Evolutionary conservation across 2,888 invertebrate species (phyloP), one percentile per base, ranked within the genome.

Genomic region (Falcaria lacertinaria): DNA sequence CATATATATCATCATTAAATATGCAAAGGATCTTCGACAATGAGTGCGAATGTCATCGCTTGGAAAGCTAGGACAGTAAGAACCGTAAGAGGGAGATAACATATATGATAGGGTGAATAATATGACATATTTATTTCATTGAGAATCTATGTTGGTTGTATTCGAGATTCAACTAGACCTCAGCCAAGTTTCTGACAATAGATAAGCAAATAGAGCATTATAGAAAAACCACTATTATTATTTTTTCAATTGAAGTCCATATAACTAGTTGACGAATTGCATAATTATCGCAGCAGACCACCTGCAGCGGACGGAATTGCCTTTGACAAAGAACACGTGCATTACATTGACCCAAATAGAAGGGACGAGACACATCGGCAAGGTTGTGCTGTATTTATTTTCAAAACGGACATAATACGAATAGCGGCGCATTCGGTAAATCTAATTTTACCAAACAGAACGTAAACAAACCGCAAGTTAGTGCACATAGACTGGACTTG

Each of bases 321-420:
- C 50, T 57, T 69, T 79, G 76, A 83, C 83, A 84, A 80, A 74
- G 70, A 74, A 73, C 76, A 75, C 79, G 74, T 75, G 77, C 72
- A 80, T 84, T 73, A 80, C 88, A 87, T 86, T 89, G 88, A 89
- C 88, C 88, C 71, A 88, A 81, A 88, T 88, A 75, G 74, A 69
- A 75, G 69, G 67, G 71, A 66, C 64, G 73, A 78, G 73, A 80
- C 78, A 80, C 78, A 80, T 77, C 75, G 60, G 70, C 87, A 87
- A 88, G 89, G 88, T 85, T 84, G 72, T 73, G 59, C 64, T 47
- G 64, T 79, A 84, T 85, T 85, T 86, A 86, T 87, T 85, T 86
- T 86, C 80, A 81, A 85, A 84, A 81, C 83, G 71, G 73, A 77
- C 82, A 80, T 77, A 83, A 86, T 83, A 82, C 75, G 84, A 81